phyloP scores from a whole-genome alignment of 2,888 invertebrate species.

The Andricus curvator region DNA sequence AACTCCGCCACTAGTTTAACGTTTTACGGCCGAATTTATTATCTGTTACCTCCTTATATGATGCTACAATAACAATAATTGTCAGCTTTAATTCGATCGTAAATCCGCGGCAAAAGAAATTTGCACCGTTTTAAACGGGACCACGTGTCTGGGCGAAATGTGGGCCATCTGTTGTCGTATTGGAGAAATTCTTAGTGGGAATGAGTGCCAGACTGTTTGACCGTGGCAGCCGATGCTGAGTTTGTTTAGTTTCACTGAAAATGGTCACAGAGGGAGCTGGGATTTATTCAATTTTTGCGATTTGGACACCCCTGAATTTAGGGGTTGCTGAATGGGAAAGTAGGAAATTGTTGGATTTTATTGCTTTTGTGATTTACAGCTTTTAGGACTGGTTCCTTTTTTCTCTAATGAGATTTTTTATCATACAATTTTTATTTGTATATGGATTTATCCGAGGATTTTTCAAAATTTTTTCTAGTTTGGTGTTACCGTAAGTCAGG shows the following conservation, averaged over 20 bases:
- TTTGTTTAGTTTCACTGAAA: conserved; percentile 47
- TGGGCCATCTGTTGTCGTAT: conserved; percentile 71
- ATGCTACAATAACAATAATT: conserved; percentile 77
- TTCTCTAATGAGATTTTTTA: not conserved
- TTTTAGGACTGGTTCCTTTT: not conserved
- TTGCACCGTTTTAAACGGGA: conserved; percentile 61
- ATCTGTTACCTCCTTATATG: conserved; percentile 78
- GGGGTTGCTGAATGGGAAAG: too few species aligned
- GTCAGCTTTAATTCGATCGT: conserved; percentile 77
- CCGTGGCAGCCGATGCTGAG: conserved; percentile 47
- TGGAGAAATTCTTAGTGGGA: conserved; percentile 58
- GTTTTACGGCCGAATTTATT: conserved; percentile 78
- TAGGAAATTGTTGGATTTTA: too few species aligned
- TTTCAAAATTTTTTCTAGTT: not conserved
- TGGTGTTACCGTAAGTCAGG: not conserved
- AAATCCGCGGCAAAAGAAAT: conserved; percentile 71
- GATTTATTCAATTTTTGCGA: conserved; percentile 25
- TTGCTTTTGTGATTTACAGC: not conserved
- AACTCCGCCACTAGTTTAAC: conserved; percentile 77
- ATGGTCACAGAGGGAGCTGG: conserved; percentile 66
- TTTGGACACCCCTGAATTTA: not conserved
- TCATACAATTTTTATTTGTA: not conserved
- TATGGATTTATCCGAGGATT: not conserved
- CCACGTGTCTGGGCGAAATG: conserved; percentile 50
- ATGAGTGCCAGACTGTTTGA: conserved; percentile 57